Base-by-base conservation (phyloP, 2,797 vertebrate species). In the Anguilla pacifica region DNA sequence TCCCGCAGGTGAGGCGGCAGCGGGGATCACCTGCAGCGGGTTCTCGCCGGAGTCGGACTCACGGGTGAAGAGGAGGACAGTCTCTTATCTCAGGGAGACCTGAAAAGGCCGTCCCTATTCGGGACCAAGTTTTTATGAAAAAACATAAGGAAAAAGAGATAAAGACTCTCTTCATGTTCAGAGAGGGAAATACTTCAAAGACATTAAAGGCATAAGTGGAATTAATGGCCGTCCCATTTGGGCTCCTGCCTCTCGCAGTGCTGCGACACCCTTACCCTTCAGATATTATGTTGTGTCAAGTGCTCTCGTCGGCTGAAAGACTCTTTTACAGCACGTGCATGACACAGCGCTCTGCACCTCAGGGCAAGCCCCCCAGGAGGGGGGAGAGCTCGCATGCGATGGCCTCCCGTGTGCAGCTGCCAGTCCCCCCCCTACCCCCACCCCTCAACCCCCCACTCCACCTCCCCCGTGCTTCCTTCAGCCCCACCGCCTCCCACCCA, bases 21-120 rank as follows among this genome's bases (percentile, higher is more conserved):
- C 70, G 85, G 72, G 46, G 83, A 90, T 91, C 91, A 92, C 90
- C 91, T 91, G 90, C 82, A 31, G 85, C 1, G 5, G 67, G 43
- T n/a, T 49, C 77, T 81, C 43, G 49, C 77, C 22, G 77, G 77
- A 46, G 49, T 81, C 6, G 6, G 77, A 81, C 77, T 81, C 77
- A 10, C 77, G 77, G 88, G 86, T 91, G 85, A 92, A 88, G 86
- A 70, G 87, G 91, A 93, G 89, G 91, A 92, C 90, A 53, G 67
- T 25, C 55, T 89, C 92, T 91, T 88, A 93, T 93, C 92, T 90
- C 74, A 89, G 46, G 39, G 87, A 85, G 53, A 31, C 46, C 49
- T 87, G 85, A 85, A n/a, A 61, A 86, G 53, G 28, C 43, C 19
- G 46, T 3, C 51, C 43, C 55, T 31, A 4, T 39, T 15, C 43